Percentiles rank a stretch among this genome's conserved stretches.
Conservation (phyloP, 2,888 invertebrate species). For the Patella caerulea region DNA sequence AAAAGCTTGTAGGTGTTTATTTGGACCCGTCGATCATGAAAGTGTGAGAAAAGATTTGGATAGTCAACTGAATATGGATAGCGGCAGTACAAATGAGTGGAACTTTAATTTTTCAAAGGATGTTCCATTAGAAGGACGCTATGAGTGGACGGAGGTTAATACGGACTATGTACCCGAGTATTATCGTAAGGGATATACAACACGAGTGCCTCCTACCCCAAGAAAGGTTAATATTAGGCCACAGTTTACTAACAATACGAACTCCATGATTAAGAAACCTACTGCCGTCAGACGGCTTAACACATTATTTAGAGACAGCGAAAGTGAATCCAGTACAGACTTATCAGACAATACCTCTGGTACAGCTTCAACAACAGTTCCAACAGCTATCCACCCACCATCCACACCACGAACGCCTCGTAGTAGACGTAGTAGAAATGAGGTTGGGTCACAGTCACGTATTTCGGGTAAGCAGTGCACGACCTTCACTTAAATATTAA, state of each 20-base stretch:
- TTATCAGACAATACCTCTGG: background rate
- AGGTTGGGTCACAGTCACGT: background rate
- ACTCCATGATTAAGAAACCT: background rate
- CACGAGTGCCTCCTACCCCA: background rate
- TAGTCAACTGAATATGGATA: background rate
- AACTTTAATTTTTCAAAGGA: background rate
- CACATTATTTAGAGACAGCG: background rate
- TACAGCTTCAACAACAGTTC: background rate
- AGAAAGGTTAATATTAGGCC: background rate
- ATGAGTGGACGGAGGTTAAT: background rate
- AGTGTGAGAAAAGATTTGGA: background rate
- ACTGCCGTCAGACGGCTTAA: background rate
- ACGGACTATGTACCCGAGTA: background rate
- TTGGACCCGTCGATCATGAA: background rate
- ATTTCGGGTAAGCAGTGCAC: conserved; percentile 7
- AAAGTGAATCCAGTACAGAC: background rate
- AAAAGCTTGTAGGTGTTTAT: background rate
- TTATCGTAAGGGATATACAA: conserved; percentile 8
- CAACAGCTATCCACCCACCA: background rate
- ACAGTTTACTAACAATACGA: background rate
- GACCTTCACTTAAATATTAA: background rate
- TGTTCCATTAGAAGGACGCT: background rate
- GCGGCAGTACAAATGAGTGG: background rate
- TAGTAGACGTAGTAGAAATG: conserved; percentile 7
- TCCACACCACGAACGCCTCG: background rate